Conservation (phyloP, 2,113 vertebrate species). For the Zosterops borbonicus region DNA sequence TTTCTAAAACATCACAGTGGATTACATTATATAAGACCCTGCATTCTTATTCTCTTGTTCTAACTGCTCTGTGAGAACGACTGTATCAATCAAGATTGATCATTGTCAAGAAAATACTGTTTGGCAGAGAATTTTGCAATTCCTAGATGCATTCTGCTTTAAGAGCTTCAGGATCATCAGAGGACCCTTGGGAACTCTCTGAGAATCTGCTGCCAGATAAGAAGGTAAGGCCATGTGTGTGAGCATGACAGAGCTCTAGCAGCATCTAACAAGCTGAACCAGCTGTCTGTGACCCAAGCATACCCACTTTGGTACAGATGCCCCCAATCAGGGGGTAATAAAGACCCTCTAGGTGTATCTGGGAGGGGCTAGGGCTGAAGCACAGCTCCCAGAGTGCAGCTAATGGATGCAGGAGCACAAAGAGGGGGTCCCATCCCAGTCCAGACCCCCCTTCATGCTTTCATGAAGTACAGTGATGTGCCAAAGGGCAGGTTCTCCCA, state of each 20-base stretch:
- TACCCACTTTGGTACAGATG: not conserved
- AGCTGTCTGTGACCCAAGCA: not conserved
- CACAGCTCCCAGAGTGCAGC: not conserved
- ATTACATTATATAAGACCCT: not conserved
- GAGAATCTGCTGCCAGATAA: not conserved
- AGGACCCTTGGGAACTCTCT: not conserved
- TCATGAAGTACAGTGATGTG: not conserved
- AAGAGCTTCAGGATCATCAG: not conserved
- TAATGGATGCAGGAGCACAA: not conserved
- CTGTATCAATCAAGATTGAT: not conserved
- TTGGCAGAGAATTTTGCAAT: not conserved
- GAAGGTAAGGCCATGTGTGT: not conserved
- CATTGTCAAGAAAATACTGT: not conserved
- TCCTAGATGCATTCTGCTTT: not conserved
- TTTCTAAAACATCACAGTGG: not conserved
- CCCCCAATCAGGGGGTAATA: accelerated
- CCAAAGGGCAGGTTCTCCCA: not conserved
- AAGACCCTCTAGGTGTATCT: not conserved
- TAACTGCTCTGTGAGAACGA: not conserved
- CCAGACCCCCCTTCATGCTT: not conserved
- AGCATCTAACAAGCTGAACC: not conserved
- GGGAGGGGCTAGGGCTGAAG: not conserved
- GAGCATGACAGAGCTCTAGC: not conserved
- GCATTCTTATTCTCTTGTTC: not conserved
- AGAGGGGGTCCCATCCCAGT: not conserved